Conservation (phyloP, 1,140 invertebrate genomes). For the Drosophila kurseongensis region DNA sequence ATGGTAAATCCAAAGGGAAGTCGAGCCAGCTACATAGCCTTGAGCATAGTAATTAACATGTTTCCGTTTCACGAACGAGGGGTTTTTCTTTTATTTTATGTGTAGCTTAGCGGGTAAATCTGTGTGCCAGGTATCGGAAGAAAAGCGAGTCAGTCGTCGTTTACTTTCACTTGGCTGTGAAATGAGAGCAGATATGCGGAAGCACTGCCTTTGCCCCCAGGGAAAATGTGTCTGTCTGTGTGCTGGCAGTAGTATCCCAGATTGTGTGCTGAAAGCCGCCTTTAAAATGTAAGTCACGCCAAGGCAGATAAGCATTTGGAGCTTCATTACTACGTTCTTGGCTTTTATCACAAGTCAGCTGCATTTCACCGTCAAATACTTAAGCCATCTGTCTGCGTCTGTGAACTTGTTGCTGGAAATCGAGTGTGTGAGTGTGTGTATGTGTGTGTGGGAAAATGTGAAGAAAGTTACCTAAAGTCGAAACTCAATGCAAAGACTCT, state of each 20-base stretch:
- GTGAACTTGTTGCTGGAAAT: conserved; percentile 25
- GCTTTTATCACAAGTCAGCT: conserved; percentile 64
- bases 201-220: conserved; percentile 39
- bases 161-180: conserved; percentile 74
- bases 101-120: conserved; percentile 34
- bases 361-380: conserved; percentile 62
- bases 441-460: conserved; percentile 7
- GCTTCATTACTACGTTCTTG: conserved; percentile 68
- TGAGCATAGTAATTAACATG: conserved; percentile 82
- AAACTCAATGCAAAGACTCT: conserved; percentile 43
- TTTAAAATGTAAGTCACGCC: conserved; percentile 79
- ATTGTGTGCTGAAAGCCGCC: conserved; percentile 57
- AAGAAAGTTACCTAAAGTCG: conserved; percentile 46
- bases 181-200: conserved; percentile 74
- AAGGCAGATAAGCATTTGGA: conserved; percentile 73
- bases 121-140: conserved; percentile 67
- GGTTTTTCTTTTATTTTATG: background rate
- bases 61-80: conserved; percentile 73
- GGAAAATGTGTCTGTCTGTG: conserved; percentile 34
- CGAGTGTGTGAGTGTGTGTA: conserved; percentile 7
- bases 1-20: conserved; percentile 60
- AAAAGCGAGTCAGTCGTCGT: conserved; percentile 37
- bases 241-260: conserved; percentile 3
- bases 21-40: conserved; percentile 72
- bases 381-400: conserved; percentile 45